Evolutionary conservation across 1,140 invertebrate genomes (phyloP), one percentile per base, ranked within the genome.

Genomic region (Anagrus nilaparvatae): DNA sequence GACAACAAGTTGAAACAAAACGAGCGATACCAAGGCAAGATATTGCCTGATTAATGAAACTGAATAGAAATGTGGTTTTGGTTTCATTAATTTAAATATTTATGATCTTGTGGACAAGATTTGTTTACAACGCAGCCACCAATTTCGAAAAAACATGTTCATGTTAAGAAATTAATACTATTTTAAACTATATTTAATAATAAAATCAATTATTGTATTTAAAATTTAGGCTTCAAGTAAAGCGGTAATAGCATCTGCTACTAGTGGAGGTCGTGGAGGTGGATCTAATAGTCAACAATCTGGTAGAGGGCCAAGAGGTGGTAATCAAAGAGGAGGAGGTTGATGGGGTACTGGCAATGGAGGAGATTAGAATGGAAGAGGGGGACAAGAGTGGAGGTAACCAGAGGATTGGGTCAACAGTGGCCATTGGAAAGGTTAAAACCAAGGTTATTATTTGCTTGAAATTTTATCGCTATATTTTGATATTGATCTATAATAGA

Each of bases 101-200:
- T 95, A 94, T 65, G 92, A 96, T 71, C 82, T 90, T 12, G 92
- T 97, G 44, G 91, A 96, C 56, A 95, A 96, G 74, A 84, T 93
- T 56, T 88, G 89, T 56, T 76, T 85, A 27, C 78, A 83, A 58
- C 74, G 75, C 29, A 75, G 74, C 48, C 84, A 87, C 55, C 77
- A 78, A 36, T 76, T 88, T 7, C 79, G 81, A 82, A 81, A 10
- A 82, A 82, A 43, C 73, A 78, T 21, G 73, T 87, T 5, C 84
- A 87, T 54, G 84, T 87, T 0, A 87, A 87, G 53, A 88, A 88
- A 58, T 84, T 65, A 43, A 40, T 12, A 29, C 32, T 30, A 19
- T 40, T 45, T 27, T 30, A 34, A 20, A 29, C 19, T 14, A n/a
- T 8, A 20, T 30, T 20, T 40, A 18, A 28, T 12, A 25, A 29